Percentiles rank a stretch among this genome's conserved stretches.
Conservation (phyloP, 2,113 vertebrate species). For the Piliocolobus tephrosceles region DNA sequence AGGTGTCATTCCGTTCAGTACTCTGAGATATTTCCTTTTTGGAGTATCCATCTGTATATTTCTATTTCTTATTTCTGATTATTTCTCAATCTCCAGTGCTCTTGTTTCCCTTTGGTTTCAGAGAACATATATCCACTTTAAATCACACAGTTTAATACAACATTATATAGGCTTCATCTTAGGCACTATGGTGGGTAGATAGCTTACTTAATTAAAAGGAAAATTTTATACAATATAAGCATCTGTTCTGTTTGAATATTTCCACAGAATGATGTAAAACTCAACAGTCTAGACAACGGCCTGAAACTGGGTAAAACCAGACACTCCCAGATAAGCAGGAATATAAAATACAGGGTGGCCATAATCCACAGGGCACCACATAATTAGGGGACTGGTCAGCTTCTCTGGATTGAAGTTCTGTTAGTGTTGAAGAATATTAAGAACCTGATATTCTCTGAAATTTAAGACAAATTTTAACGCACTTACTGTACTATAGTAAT, state of each 20-base stretch:
- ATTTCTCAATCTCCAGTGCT: slow-evolving; percentile 90
- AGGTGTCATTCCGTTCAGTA: neutral
- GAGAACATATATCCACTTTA: slow-evolving; percentile 90
- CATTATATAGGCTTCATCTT: slow-evolving; percentile 91
- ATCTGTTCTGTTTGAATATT: neutral
- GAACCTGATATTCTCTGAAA: neutral
- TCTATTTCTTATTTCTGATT: slow-evolving; percentile 1
- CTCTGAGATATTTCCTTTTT: neutral
- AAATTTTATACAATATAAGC: slow-evolving; percentile 78
- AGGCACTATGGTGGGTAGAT: slow-evolving; percentile 89
- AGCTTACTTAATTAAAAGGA: slow-evolving; percentile 88
- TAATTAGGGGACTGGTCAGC: neutral
- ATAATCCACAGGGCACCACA: neutral
- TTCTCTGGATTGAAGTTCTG: neutral
- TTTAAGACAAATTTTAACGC: neutral
- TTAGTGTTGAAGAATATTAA: neutral
- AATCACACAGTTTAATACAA: slow-evolving; percentile 91
- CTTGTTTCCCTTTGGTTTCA: slow-evolving; percentile 90
- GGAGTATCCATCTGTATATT: neutral
- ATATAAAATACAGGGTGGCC: neutral
- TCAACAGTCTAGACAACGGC: too few relatives aligned
- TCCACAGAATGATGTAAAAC: neutral
- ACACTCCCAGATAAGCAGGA: neutral
- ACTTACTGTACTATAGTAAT: neutral
- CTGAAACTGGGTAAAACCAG: neutral